Evolutionary conservation across 2,113 vertebrate species (phyloP), one percentile per base, ranked within the genome.

Genomic region (Chloroceryle aenea): DNA sequence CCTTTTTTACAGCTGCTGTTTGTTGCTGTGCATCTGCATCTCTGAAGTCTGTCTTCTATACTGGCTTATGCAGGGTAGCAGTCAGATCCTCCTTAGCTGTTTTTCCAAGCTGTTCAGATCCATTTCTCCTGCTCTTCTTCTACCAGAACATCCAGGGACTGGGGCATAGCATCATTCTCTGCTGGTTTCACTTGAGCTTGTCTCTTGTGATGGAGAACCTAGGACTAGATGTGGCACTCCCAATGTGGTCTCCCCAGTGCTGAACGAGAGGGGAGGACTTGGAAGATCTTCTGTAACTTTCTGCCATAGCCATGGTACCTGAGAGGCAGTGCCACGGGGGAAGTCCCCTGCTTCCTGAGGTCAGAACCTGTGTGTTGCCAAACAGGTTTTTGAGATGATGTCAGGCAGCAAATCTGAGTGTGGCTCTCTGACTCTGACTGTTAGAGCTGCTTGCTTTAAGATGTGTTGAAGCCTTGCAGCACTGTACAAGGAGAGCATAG

Each of bases 401-500:
- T 42, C 25, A 16, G 26, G 32, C 26, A 63, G 19, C 4, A 58
- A 74, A 52, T 19, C 23, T 34, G 20, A 40, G n/a, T 56, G 56
- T 56, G 61, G 13, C 27, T 68, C 4, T 29, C 36, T 25, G 32
- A 26, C 3, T 27, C 48, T 3, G 16, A 42, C 43, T n/a, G 4
- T 16, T 12, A 13, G 12, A 68, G 32, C 22, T 34, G n/a, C 55
- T 77, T 17, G 4, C 10, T 75, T 55, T 38, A 10, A 55, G 48
- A 6, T 1, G 21, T 3, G 3, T 50, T 29, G 40, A 66, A 87
- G 53, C 17, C 40, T 43, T 3, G 0, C 38, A 21, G 43, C 16
- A 4, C 29, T 27, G 50, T 55, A 18, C 8, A n/a, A 72, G 22
- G 25, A 11, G 14, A 72, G 22, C 7, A 2, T 15, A 27, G 34